phyloP scores from a whole-genome alignment of 2,888 invertebrate species.

The Onchidella celtica region DNA sequence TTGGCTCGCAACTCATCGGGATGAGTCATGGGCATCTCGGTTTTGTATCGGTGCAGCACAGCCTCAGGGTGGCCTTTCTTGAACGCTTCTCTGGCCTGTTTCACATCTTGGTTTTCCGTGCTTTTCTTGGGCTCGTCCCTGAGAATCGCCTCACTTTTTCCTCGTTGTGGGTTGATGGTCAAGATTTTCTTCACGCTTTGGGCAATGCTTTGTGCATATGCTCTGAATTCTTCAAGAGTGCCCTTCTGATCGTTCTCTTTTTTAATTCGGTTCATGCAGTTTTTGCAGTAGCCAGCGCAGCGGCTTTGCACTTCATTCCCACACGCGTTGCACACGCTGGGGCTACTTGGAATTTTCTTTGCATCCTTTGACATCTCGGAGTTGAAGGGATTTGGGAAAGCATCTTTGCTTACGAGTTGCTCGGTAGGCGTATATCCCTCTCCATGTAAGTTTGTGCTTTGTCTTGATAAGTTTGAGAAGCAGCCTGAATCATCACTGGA shows the following conservation, averaged over 20 bases:
- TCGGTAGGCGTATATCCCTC: background rate
- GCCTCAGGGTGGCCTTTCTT: background rate
- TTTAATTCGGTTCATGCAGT: background rate
- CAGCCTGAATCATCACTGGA: constrained; percentile 13
- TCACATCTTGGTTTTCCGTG: background rate
- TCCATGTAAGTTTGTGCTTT: background rate
- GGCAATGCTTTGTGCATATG: constrained; percentile 36
- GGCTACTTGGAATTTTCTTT: background rate
- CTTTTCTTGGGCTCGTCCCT: background rate
- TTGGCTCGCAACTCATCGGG: background rate
- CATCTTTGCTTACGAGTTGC: background rate
- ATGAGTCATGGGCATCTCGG: constrained; percentile 2
- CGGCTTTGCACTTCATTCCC: background rate
- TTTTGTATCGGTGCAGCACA: constrained; percentile 16
- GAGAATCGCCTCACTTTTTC: background rate
- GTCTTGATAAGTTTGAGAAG: background rate
- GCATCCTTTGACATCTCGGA: too few species aligned
- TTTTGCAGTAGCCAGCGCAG: background rate
- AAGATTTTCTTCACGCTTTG: constrained; percentile 37
- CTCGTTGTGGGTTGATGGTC: background rate
- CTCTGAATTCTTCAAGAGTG: constrained; percentile 27
- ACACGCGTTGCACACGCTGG: constrained; percentile 1
- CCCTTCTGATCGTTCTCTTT: background rate
- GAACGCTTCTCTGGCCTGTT: background rate
- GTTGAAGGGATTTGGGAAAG: background rate